These are phyloP conservation scores for Entomyzon cyanotis DNA, from an alignment of 2,113 vertebrate genomes.

Conservation along the genomic window DNA sequence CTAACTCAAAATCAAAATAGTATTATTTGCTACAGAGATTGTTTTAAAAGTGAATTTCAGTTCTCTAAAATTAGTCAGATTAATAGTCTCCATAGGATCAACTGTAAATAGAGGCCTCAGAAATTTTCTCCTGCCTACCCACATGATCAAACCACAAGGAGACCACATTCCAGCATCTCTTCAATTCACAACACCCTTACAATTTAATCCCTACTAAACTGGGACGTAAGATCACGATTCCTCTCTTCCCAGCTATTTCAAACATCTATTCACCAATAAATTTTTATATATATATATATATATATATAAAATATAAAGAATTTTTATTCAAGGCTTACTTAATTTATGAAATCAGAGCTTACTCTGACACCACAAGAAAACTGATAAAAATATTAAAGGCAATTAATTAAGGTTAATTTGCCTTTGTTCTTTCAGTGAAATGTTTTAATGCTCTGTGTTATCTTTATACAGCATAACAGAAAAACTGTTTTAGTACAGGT, in stretches of 20 bases:
- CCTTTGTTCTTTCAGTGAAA: not conserved
- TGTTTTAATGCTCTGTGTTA: not conserved
- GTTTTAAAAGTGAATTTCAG: not conserved
- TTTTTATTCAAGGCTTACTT: not conserved
- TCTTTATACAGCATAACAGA: not conserved
- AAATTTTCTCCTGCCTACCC: not conserved
- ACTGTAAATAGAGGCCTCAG: not conserved
- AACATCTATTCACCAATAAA: not conserved
- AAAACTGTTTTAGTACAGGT: not conserved
- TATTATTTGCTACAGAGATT: not conserved
- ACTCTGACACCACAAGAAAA: not conserved
- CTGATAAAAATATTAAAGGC: not conserved
- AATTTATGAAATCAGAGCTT: not conserved
- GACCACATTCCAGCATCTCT: not conserved
- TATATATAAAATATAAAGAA: no score
- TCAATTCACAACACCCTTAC: not conserved
- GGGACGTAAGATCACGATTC: not conserved
- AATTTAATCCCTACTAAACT: not conserved
- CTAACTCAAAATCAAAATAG: not conserved
- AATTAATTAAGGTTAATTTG: not conserved
- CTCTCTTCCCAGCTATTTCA: not conserved
- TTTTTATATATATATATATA: no score
- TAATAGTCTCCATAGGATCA: not conserved
- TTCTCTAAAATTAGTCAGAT: not conserved
- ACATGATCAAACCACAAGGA: not conserved